Conservation (phyloP, 2,113 vertebrate species). For the Psittacula cyanocephala region DNA sequence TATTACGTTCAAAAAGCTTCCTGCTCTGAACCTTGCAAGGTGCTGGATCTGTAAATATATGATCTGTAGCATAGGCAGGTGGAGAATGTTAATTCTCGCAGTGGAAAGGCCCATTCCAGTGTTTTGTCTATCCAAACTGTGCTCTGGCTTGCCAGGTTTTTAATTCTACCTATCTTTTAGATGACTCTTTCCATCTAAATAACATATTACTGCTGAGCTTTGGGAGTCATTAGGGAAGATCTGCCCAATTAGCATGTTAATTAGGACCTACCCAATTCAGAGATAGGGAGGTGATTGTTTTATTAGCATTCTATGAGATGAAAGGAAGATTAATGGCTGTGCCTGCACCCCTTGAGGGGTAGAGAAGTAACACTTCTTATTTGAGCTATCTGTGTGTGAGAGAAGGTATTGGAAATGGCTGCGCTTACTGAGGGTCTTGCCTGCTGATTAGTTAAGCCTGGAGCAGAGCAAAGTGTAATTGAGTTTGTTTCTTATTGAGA, state of each 20-base stretch:
- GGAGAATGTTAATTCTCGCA: background rate
- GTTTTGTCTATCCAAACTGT: background rate
- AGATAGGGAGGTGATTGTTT: constrained; percentile 50
- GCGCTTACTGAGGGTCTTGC: background rate
- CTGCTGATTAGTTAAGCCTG: constrained; percentile 19
- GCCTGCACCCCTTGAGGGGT: constrained; percentile 27
- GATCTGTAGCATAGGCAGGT: background rate
- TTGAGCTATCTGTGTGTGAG: background rate
- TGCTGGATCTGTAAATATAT: background rate
- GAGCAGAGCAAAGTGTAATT: constrained; percentile 32
- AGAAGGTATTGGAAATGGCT: constrained; percentile 2
- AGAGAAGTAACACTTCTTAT: constrained; percentile 9
- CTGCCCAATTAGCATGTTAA: constrained; percentile 66
- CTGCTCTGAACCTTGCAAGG: background rate
- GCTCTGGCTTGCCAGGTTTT: background rate
- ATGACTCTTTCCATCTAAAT: constrained; percentile 58
- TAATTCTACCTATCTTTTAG: constrained; percentile 21
- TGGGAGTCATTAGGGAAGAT: constrained; percentile 60
- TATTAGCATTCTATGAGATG: constrained; percentile 52
- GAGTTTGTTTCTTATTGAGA: constrained; percentile 53
- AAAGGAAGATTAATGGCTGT: constrained; percentile 59
- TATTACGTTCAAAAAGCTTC: background rate
- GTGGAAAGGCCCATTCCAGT: background rate
- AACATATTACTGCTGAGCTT: constrained; percentile 56
- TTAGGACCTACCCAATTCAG: constrained; percentile 43